phyloP scores from a whole-genome alignment of 2,797 vertebrate species.

The Aselliscus stoliczkanus region DNA sequence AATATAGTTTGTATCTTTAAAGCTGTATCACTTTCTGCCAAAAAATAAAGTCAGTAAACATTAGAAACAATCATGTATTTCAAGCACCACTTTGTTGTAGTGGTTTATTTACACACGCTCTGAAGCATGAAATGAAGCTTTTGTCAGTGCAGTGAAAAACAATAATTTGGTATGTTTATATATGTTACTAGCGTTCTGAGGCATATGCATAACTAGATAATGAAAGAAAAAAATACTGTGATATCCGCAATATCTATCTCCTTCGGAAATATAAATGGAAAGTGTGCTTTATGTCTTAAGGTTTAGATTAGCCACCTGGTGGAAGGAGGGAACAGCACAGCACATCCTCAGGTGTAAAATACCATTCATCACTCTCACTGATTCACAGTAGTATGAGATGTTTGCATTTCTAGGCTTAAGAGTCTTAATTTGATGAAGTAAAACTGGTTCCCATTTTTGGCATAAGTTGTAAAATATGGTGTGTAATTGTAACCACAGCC shows the following conservation, averaged over 20 bases:
- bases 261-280: neutral
- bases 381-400: neutral
- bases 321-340: neutral
- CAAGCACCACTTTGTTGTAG: neutral
- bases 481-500: neutral
- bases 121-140: slow-evolving; percentile 16
- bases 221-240: neutral
- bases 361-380: neutral
- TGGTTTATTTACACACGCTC: slow-evolving; percentile 12
- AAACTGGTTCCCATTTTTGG: neutral
- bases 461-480: neutral
- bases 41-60: slow-evolving; percentile 29
- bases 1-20: slow-evolving; percentile 5
- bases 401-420: neutral
- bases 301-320: neutral
- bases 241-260: neutral
- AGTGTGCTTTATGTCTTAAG: neutral
- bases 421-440: neutral
- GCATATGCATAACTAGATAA: neutral
- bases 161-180: neutral
- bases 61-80: neutral
- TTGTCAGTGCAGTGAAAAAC: neutral
- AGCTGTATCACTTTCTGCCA: slow-evolving; percentile 13
- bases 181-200: neutral
- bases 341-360: neutral